These are phyloP conservation scores for Lymantria dispar DNA, from an alignment of 2,888 invertebrate genomes.

Conservation along the genomic window DNA sequence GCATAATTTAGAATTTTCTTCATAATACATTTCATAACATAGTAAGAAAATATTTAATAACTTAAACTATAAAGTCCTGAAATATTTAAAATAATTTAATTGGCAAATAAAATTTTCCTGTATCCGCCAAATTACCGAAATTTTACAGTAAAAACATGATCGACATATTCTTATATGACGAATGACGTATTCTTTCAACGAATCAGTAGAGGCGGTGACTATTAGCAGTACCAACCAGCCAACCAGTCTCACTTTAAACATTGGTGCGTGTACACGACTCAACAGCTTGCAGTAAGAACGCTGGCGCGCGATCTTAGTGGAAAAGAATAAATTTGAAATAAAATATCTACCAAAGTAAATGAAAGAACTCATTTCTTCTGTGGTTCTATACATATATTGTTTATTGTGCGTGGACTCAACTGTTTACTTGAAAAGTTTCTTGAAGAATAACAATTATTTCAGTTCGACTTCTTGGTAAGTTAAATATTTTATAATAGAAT, in stretches of 20 bases:
- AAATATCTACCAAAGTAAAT: not conserved
- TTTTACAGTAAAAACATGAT: too few species aligned
- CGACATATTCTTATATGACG: too few species aligned
- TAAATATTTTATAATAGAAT: not conserved
- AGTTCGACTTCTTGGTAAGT: not conserved
- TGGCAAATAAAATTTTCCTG: too few species aligned
- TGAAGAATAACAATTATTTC: not conserved
- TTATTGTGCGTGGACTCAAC: not conserved
- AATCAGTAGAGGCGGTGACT: not conserved
- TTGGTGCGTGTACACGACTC: conserved; percentile 34
- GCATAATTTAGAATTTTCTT: too few species aligned
- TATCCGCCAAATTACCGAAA: too few species aligned
- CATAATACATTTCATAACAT: too few species aligned
- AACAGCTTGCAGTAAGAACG: conserved; percentile 17
- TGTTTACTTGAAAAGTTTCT: not conserved
- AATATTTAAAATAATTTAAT: too few species aligned
- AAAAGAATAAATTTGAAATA: not conserved
- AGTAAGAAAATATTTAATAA: too few species aligned
- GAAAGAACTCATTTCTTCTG: not conserved
- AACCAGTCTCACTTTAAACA: conserved; percentile 38
- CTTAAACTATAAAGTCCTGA: too few species aligned
- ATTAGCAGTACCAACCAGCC: conserved; percentile 7
- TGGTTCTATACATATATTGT: not conserved
- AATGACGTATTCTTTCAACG: too few species aligned
- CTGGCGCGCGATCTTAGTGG: conserved; percentile 29